Conservation (phyloP, 2,797 vertebrate genomes). For the Gadopsis marmoratus region DNA sequence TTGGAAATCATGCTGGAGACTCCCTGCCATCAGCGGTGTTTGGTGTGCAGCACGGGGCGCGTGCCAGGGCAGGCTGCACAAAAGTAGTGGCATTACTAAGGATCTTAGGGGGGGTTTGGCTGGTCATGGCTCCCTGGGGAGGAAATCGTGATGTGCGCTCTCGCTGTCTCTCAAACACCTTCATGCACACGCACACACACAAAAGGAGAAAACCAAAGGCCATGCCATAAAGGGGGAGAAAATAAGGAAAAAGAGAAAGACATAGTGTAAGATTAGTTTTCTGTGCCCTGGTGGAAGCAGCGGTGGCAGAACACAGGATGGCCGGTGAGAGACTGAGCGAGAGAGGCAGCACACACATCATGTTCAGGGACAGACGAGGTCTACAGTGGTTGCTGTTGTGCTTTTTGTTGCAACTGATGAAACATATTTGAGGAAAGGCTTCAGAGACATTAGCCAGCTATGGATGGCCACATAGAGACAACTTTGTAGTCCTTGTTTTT, state of each 20-base stretch:
- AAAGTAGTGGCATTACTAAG: conserved; percentile 66
- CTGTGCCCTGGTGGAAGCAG: conserved; percentile 9
- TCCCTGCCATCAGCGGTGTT: conserved; percentile 64
- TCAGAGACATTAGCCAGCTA: neutral
- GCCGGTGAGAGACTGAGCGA: conserved; percentile 14
- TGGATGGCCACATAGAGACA: neutral
- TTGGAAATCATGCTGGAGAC: conserved; percentile 59
- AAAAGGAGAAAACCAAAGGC: conserved; percentile 30
- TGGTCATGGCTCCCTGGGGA: conserved; percentile 59
- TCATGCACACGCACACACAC: conserved; percentile 8
- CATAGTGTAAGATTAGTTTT: conserved; percentile 30
- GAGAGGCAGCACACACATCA: conserved; percentile 8
- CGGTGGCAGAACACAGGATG: neutral
- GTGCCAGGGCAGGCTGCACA: conserved; percentile 51
- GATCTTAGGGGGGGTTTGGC: conserved; percentile 51
- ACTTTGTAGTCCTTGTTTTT: neutral
- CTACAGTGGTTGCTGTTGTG: neutral
- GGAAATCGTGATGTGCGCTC: conserved; percentile 41
- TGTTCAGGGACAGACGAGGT: conserved; percentile 12
- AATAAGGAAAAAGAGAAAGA: conserved; percentile 8
- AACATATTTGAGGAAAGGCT: conserved; percentile 1
- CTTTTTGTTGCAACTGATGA: neutral
- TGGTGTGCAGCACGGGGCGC: conserved; percentile 51
- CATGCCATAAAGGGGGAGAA: neutral
- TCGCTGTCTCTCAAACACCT: conserved; percentile 28